Evolutionary conservation across 2,113 vertebrate genomes (phyloP).

Genomic region (Glareola pratincola): DNA sequence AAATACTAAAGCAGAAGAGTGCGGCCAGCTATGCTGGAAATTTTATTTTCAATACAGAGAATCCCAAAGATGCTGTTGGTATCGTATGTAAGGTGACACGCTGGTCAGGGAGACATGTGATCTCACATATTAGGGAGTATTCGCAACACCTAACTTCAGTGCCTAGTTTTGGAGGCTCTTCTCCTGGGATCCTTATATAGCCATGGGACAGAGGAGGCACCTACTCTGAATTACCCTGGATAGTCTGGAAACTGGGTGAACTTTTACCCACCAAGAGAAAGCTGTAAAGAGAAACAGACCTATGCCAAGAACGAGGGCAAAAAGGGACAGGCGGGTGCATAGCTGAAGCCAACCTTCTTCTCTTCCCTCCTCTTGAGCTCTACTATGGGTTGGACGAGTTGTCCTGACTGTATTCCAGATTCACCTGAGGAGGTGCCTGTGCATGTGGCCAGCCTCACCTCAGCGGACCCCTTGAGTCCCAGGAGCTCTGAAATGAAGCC

Average conservation of each 20-base stretch:
- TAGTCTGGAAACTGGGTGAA: neutral
- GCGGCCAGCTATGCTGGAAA: neutral
- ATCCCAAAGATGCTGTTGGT: neutral
- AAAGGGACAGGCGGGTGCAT: neutral
- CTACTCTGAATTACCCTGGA: neutral
- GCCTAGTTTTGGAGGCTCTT: neutral
- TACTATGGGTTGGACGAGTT: neutral
- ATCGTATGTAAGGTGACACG: neutral
- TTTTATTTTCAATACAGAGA: neutral
- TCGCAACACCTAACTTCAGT: neutral
- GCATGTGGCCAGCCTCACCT: neutral
- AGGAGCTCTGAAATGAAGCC: neutral
- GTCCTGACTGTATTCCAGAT: neutral
- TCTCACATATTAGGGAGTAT: neutral
- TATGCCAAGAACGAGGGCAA: neutral
- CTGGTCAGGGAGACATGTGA: constrained; percentile 12
- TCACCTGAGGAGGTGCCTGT: neutral
- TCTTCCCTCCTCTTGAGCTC: neutral
- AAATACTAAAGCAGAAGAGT: neutral
- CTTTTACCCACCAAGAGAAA: neutral
- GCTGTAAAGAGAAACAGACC: neutral
- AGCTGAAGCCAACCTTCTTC: neutral
- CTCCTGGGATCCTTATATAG: constrained; percentile 35
- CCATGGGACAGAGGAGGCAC: neutral
- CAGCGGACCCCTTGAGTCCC: neutral